These are phyloP conservation scores for Adoxophyes honmai DNA, from an alignment of 1,140 invertebrate species.

Conservation along the genomic window DNA sequence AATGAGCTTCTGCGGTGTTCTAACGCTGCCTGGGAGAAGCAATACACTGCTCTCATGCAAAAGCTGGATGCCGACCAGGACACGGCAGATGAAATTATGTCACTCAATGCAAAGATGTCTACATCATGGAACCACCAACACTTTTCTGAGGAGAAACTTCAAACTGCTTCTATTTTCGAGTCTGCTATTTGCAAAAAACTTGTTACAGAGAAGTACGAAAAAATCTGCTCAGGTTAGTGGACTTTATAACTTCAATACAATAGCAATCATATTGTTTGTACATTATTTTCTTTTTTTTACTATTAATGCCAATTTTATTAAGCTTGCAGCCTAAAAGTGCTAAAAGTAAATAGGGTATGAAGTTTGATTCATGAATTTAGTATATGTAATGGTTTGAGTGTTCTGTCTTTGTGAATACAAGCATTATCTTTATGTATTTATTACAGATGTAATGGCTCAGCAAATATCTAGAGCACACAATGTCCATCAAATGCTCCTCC, in stretches of 20 bases:
- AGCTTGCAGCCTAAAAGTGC: no score
- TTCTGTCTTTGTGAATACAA: no score
- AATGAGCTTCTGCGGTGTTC: constrained; percentile 97
- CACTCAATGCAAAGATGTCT: constrained; percentile 74
- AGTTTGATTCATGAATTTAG: no score
- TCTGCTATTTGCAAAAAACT: constrained; percentile 91
- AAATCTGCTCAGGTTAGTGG: constrained; percentile 83
- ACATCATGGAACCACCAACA: constrained; percentile 80
- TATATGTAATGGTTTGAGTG: no score
- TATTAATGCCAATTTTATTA: no score
- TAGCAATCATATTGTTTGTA: no score
- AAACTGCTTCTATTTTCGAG: constrained; percentile 81
- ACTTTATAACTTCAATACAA: no score
- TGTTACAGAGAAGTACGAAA: constrained; percentile 90
- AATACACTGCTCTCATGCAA: constrained; percentile 85
- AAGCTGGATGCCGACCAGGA: constrained; percentile 70
- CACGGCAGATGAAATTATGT: constrained; percentile 76
- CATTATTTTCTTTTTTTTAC: no score
- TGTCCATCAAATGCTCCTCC: constrained; percentile 93
- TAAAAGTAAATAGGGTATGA: no score
- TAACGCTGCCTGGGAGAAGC: constrained; percentile 92
- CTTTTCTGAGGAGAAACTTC: constrained; percentile 77
- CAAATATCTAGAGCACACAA: constrained; percentile 85
- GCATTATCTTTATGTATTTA: constrained; percentile 5
- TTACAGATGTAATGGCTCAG: constrained; percentile 86